Evolutionary conservation across 1,140 invertebrate species (phyloP).

Genomic region (Heliconius hewitsoni): DNA sequence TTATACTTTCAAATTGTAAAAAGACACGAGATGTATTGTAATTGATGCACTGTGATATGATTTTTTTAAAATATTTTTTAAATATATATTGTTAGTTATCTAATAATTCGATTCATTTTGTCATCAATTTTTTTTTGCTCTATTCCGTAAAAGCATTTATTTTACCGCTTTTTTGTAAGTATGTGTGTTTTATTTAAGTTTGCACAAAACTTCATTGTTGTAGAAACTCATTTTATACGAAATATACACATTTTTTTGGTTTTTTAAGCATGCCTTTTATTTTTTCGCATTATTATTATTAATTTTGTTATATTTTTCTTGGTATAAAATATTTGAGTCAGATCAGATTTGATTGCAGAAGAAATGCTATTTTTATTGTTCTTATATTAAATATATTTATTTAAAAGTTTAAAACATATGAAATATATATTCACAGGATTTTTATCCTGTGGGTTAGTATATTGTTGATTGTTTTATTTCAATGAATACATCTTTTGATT

Average conservation of each 20-base stretch:
- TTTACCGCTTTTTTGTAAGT: slow-evolving; percentile 6
- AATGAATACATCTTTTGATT: too few species aligned
- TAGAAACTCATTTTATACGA: not conserved
- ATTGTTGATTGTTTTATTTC: too few species aligned
- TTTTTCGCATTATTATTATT: not conserved
- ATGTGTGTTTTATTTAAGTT: not conserved
- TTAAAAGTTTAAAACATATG: too few species aligned
- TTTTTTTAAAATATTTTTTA: slow-evolving; percentile 12
- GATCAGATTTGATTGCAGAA: not conserved
- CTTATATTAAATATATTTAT: too few species aligned
- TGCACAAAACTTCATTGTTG: not conserved
- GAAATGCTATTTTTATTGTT: too few species aligned
- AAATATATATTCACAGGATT: too few species aligned
- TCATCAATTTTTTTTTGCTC: not conserved
- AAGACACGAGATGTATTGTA: slow-evolving; percentile 23
- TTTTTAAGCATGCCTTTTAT: not conserved
- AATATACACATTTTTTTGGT: slow-evolving; percentile 3
- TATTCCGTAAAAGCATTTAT: slow-evolving; percentile 34
- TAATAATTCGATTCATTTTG: slow-evolving; percentile 6
- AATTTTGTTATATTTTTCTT: not conserved
- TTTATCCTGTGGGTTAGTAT: too few species aligned
- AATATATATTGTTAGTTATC: slow-evolving; percentile 19
- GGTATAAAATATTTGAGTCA: too few species aligned
- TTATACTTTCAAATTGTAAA: slow-evolving; percentile 8
- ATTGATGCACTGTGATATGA: slow-evolving; percentile 49